These are phyloP conservation scores for Tyrannus savana DNA, from an alignment of 2,113 vertebrate genomes.

Conservation along the genomic window DNA sequence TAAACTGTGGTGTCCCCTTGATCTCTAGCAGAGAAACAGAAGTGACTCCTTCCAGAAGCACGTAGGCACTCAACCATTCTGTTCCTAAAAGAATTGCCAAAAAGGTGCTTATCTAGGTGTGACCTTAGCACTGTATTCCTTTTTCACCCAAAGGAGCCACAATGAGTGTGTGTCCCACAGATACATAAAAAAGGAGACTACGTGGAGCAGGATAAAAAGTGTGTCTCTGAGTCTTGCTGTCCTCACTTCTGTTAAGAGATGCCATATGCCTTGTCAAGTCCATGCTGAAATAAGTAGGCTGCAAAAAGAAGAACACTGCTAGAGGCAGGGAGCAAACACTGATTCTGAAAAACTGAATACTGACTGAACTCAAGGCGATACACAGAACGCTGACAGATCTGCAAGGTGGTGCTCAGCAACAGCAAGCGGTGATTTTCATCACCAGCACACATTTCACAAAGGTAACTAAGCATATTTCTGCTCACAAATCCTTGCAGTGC, in stretches of 20 bases:
- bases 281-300: slow-evolving; percentile 5
- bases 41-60: not conserved
- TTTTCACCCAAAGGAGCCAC: not conserved
- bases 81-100: not conserved
- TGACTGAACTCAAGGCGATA: not conserved
- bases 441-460: slow-evolving; percentile 20
- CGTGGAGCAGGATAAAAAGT: not conserved
- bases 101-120: not conserved
- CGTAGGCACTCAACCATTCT: not conserved
- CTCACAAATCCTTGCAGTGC: slow-evolving; percentile 22
- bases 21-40: not conserved
- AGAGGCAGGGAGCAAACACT: slow-evolving; percentile 28
- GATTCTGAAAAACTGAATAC: slow-evolving; percentile 12
- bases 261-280: not conserved
- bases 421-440: not conserved
- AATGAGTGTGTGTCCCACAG: not conserved
- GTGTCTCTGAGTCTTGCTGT: not conserved
- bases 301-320: slow-evolving; percentile 35
- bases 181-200: not conserved
- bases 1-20: not conserved
- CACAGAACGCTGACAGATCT: not conserved
- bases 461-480: not conserved
- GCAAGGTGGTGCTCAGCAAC: slow-evolving; percentile 10
- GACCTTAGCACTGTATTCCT: not conserved
- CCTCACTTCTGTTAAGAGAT: not conserved